These are phyloP conservation scores for Drosophila buzzatii DNA, from an alignment of 2,888 invertebrate genomes.

Conservation along the genomic window DNA sequence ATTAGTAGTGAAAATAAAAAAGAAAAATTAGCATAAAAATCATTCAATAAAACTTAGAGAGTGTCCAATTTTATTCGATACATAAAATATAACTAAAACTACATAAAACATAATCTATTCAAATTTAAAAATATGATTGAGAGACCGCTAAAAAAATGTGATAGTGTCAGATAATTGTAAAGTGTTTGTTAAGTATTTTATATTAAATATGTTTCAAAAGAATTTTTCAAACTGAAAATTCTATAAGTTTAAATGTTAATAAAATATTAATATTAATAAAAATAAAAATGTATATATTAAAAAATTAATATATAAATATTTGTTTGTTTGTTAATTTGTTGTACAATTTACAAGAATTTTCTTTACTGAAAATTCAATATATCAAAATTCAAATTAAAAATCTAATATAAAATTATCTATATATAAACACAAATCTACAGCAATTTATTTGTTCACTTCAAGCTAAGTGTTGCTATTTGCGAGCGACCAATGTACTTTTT, in stretches of 20 bases:
- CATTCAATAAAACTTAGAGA: constrained; percentile 8
- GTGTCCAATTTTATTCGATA: constrained; percentile 12
- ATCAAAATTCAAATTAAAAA: not conserved
- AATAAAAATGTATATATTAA: too few species aligned
- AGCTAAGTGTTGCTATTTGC: not conserved
- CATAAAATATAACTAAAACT: not conserved
- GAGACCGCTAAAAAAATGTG: not conserved
- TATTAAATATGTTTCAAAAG: not conserved
- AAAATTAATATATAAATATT: too few species aligned
- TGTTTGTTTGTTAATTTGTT: too few species aligned
- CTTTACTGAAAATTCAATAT: not conserved
- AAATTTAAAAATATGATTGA: not conserved
- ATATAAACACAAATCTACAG: not conserved
- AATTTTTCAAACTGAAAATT: not conserved
- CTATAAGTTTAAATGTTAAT: not conserved
- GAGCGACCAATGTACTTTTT: constrained; percentile 8
- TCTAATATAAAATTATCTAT: not conserved
- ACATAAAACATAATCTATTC: not conserved
- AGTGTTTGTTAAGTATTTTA: not conserved
- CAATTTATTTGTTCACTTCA: not conserved
- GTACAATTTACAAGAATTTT: not conserved
- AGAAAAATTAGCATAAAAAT: constrained; percentile 6
- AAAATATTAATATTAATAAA: not conserved
- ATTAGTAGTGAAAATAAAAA: not conserved
- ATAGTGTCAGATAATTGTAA: not conserved